A percentile compares a stretch with the other conserved stretches of the same genome.
Evolutionary conservation across 2,888 invertebrate species (phyloP).

Genomic region (Thymelicus sylvestris): DNA sequence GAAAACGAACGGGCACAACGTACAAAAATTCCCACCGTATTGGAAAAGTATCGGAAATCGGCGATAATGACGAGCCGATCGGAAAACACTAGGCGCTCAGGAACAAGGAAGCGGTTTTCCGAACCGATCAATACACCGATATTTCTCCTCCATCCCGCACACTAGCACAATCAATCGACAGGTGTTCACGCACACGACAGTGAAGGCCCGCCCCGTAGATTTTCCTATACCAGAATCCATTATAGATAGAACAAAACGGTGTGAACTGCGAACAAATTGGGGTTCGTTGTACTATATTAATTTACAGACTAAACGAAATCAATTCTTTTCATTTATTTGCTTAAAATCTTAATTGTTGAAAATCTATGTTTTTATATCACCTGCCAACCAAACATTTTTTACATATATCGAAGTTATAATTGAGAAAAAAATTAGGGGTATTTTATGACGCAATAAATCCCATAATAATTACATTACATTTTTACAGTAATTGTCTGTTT

Average conservation of each 20-base stretch:
- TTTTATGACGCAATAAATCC: too few relatives aligned
- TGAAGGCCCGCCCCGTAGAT: constrained; percentile 28
- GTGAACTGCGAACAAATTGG: not conserved
- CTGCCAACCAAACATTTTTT: too few relatives aligned
- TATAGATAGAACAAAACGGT: not conserved
- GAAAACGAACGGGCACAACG: not conserved
- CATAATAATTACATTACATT: too few relatives aligned
- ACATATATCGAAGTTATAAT: too few relatives aligned
- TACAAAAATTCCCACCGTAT: constrained; percentile 42
- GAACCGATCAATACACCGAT: constrained; percentile 76
- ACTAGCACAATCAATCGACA: constrained; percentile 53
- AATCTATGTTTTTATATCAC: too few relatives aligned
- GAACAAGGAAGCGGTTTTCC: constrained; percentile 60
- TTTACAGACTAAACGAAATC: too few relatives aligned
- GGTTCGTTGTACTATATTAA: not conserved
- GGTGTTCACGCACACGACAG: constrained; percentile 24
- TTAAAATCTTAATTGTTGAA: too few relatives aligned
- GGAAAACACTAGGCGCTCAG: constrained; percentile 74
- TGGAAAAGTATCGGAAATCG: constrained; percentile 68
- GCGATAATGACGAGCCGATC: constrained; percentile 79
- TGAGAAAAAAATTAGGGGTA: too few relatives aligned
- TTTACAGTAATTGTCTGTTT: too few relatives aligned
- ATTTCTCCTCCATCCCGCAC: constrained; percentile 57
- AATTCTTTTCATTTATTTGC: too few relatives aligned
- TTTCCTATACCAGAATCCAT: constrained; percentile 24